Conservation (phyloP, 2,797 vertebrate species). For the Hapalemur alaotrensis region DNA sequence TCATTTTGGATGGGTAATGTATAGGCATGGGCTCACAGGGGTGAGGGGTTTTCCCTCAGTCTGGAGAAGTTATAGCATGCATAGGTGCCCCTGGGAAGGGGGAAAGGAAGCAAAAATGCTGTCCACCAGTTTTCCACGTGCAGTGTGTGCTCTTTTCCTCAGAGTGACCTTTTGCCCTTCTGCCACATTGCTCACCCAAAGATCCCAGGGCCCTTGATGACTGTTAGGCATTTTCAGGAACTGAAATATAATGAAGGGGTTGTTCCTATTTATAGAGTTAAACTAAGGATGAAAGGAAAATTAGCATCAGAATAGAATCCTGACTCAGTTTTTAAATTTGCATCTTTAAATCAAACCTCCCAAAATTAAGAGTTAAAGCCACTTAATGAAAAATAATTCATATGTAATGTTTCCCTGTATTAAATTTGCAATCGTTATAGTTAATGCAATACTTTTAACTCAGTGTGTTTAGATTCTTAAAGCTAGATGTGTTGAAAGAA, state of each 20-base stretch:
- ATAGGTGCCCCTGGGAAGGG: neutral
- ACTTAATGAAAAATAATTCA: neutral
- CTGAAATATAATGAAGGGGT: neutral
- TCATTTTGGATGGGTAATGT: neutral
- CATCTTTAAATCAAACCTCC: constrained; percentile 14
- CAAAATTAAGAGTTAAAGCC: neutral
- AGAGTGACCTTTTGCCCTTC: neutral
- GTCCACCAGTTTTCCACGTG: rapidly evolving
- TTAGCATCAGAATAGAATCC: neutral
- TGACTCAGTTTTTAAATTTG: neutral
- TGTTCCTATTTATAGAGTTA: neutral
- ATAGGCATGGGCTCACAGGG: too few species aligned
- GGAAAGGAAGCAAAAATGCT: neutral
- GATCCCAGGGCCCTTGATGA: neutral
- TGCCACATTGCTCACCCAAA: neutral
- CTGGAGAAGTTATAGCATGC: neutral
- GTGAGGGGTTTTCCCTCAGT: neutral
- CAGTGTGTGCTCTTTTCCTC: neutral
- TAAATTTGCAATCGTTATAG: neutral
- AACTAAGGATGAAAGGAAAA: neutral
- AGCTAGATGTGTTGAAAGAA: neutral
- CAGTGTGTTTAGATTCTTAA: constrained; percentile 12
- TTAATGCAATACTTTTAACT: neutral
- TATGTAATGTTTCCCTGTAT: neutral
- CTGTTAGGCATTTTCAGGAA: neutral